These are phyloP conservation scores for Drosophila seclusa DNA, from an alignment of 2,888 invertebrate genomes.

Conservation along the genomic window DNA sequence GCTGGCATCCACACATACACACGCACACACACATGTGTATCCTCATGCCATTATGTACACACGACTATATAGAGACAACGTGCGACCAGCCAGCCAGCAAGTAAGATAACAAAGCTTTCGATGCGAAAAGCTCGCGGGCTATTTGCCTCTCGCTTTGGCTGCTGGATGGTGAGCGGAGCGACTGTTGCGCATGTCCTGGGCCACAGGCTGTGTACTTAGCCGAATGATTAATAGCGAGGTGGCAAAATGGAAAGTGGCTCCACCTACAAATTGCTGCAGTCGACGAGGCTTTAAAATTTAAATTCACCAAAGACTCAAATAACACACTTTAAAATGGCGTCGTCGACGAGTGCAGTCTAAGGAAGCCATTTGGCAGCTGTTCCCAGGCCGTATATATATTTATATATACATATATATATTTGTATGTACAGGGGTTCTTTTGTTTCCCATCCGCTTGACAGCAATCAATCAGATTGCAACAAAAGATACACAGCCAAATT, in stretches of 20 bases:
- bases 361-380: conserved; percentile 58
- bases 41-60: conserved; percentile 23
- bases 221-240: conserved; percentile 77
- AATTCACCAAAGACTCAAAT: conserved; percentile 14
- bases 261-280: conserved; percentile 45
- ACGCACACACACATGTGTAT: background rate
- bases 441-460: conserved; percentile 62
- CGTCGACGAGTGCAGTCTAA: conserved; percentile 15
- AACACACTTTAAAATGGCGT: conserved; percentile 67
- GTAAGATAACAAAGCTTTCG: conserved; percentile 69
- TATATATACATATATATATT: conserved; percentile 7
- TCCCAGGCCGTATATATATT: conserved; percentile 41
- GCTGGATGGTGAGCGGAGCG: conserved; percentile 26
- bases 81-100: conserved; percentile 59
- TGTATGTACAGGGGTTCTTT: conserved; percentile 11
- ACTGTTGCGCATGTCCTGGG: conserved; percentile 81
- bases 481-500: conserved; percentile 70
- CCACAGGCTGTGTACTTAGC: conserved; percentile 69
- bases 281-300: conserved; percentile 33
- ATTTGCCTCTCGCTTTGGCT: conserved; percentile 71
- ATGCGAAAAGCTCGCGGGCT: conserved; percentile 39
- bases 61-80: conserved; percentile 29
- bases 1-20: conserved; percentile 13
- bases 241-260: conserved; percentile 72
- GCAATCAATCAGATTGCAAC: conserved; percentile 80